Conservation (phyloP, 2,113 vertebrate genomes). For the Lagopus muta region DNA sequence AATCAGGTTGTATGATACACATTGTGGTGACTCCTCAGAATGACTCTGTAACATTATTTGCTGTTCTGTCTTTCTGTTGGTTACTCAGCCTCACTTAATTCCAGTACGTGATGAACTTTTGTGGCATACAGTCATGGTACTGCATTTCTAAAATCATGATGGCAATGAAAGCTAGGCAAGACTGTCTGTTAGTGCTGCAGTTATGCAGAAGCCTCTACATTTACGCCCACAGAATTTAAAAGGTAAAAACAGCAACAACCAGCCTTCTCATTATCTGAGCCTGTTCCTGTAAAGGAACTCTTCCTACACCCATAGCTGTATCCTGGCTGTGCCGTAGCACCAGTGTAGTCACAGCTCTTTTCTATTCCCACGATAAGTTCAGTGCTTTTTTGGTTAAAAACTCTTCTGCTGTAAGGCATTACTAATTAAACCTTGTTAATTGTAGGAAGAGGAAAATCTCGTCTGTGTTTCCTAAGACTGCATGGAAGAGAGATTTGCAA, state of each 20-base stretch:
- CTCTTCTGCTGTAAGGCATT: not conserved
- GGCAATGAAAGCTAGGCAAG: not conserved
- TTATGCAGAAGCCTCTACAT: not conserved
- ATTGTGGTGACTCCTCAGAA: not conserved
- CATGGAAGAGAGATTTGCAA: not conserved
- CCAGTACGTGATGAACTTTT: not conserved
- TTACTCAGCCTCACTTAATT: not conserved
- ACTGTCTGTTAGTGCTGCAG: not conserved
- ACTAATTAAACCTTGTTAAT: not conserved
- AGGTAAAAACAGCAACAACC: not conserved
- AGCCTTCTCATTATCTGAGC: not conserved
- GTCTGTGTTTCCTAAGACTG: not conserved
- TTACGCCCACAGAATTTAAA: not conserved
- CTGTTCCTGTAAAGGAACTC: not conserved
- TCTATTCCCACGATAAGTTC: not conserved
- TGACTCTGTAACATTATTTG: not conserved
- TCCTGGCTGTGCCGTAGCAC: not conserved
- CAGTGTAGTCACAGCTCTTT: not conserved
- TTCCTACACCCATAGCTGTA: not conserved
- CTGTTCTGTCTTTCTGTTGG: not conserved
- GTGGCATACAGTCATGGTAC: not conserved
- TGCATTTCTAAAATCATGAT: not conserved
- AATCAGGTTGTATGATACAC: not conserved
- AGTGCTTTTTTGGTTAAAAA: not conserved
- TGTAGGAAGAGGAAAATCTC: not conserved